Evolutionary conservation across 1,140 invertebrate species (phyloP).

Genomic region (Bilobella aurantiaca): DNA sequence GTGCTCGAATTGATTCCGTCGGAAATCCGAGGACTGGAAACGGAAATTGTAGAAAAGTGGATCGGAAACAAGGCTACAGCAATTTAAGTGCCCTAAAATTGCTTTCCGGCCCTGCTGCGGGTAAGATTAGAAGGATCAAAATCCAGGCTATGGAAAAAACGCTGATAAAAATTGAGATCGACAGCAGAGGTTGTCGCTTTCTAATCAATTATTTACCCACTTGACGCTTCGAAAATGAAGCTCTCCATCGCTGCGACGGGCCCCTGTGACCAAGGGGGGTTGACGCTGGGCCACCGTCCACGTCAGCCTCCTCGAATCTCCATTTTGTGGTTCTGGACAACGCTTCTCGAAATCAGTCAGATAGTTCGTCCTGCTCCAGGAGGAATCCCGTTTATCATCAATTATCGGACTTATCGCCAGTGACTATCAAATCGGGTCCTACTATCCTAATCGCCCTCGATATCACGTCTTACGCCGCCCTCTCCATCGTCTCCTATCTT

Average conservation of each 20-base stretch:
- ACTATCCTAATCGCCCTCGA: constrained; percentile 3
- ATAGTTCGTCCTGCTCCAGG: background rate
- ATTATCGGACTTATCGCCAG: constrained; percentile 5
- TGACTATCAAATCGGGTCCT: constrained; percentile 6
- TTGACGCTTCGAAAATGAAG: background rate
- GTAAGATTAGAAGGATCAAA: background rate
- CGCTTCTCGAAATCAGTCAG: background rate
- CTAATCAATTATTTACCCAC: background rate
- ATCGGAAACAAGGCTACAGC: no score
- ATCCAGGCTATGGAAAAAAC: background rate
- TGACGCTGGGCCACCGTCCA: background rate
- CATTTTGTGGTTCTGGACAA: background rate
- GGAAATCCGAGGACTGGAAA: no score
- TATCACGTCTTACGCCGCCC: constrained; percentile 8
- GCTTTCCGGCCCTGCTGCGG: background rate
- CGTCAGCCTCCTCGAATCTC: background rate
- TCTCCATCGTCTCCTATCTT: background rate
- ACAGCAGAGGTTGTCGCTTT: background rate
- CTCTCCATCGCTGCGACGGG: background rate
- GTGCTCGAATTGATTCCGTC: no score
- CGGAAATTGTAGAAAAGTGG: no score
- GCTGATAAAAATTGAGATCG: background rate
- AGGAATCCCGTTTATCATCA: background rate
- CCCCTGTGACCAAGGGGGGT: background rate
- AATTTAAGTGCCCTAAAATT: background rate